Base-by-base conservation (phyloP, 2,888 invertebrate genomes). In the Tupiocoris notatus region DNA sequence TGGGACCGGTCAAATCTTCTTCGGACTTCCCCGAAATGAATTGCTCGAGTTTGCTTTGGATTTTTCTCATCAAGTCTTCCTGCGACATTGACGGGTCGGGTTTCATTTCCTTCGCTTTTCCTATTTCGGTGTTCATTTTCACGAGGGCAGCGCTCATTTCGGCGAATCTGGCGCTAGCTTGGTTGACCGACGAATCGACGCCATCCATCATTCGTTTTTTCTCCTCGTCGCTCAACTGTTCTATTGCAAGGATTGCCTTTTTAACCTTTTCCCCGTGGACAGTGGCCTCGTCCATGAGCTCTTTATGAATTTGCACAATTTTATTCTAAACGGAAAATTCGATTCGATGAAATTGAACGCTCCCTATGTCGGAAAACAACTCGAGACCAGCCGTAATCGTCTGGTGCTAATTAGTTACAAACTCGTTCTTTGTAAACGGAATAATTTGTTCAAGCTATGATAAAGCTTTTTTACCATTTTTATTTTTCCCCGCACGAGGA, bases 291-390 rank as follows among this genome's bases (percentile, higher is more conserved):
- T 54, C 54, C 20, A 18, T 18, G 61, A 73, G 23, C 20, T 73
- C 73, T 39, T 73, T 61, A n/a, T 73, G 73, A 7, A 62, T 25
- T n/a, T 20, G 9, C 17, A 73, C 58, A 23, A 63, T 39, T 62
- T 39, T 18, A 21, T 25, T 73, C 73, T 73, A 21, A 17, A 20
- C 17, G 21, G 73, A 39, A 73, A 54, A 7, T 39, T 39, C 39
- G 6, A 39, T 22, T 63, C 6, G 18, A n/a, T 12, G 39, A 39
- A 39, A 39, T 39, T 39, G 3, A 12, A 39, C 39, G 39, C 12
- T 12, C 39, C 39, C 39, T 39, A 7, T 7, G 39, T 39, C 39
- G 39, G 12, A 7, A 39, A 39, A n/a, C n/a, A n/a, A n/a, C n/a
- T n/a, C n/a, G n/a, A n/a, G n/a, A n/a, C n/a, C n/a, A n/a, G n/a